Percentiles rank a stretch among this genome's conserved stretches.
phyloP scores from a whole-genome alignment of 2,888 invertebrate genomes.

The Auanema freiburgensis region DNA sequence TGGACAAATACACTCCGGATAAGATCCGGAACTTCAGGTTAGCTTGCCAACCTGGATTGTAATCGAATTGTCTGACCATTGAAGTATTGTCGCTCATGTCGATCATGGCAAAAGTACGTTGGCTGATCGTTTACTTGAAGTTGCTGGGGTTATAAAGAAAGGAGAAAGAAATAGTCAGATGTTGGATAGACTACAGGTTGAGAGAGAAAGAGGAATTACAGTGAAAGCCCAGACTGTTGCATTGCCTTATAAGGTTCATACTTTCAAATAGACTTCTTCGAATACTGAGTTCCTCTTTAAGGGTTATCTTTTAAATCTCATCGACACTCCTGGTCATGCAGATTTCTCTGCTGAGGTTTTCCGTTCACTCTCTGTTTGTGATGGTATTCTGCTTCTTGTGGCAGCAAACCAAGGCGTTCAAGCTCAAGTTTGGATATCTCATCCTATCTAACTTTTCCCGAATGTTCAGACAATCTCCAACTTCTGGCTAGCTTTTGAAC shows the following conservation, averaged over 20 bases:
- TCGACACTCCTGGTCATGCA: conserved; percentile 96
- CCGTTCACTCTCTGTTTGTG: conserved; percentile 86
- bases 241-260: conserved; percentile 73
- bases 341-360: conserved; percentile 81
- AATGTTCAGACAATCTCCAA: conserved; percentile 87
- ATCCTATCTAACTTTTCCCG: neutral
- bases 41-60: neutral
- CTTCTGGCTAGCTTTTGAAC: conserved; percentile 84
- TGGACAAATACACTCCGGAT: conserved; percentile 42
- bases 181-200: conserved; percentile 72
- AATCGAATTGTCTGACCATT: conserved; percentile 1
- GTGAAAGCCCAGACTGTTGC: conserved; percentile 96
- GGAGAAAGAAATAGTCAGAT: conserved; percentile 33
- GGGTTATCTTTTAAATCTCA: conserved; percentile 76
- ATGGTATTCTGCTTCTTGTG: conserved; percentile 89
- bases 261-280: neutral
- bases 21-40: conserved; percentile 79
- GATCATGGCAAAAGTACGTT: conserved; percentile 98
- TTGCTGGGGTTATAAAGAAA: conserved; percentile 72
- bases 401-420: conserved; percentile 79
- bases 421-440: conserved; percentile 62
- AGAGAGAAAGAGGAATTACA: conserved; percentile 93
- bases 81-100: conserved; percentile 92
- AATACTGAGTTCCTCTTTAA: no score
- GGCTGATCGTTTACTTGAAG: conserved; percentile 89